These are phyloP conservation scores for Acronicta alni DNA, from an alignment of 2,888 invertebrate species.

Conservation along the genomic window DNA sequence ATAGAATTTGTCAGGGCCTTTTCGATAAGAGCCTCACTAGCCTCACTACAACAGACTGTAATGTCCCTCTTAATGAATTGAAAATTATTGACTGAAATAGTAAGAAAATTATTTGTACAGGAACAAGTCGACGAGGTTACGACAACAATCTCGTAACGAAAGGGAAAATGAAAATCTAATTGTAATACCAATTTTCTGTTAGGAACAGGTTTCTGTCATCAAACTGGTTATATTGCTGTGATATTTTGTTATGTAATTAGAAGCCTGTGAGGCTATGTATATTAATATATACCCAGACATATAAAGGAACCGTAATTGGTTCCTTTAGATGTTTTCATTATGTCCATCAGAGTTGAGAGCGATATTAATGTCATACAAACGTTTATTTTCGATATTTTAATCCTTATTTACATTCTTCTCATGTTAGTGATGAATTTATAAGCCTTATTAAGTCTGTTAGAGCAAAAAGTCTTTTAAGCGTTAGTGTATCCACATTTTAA, in stretches of 20 bases:
- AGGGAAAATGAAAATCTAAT: slow-evolving; percentile 44
- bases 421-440: background rate
- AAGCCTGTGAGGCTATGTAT: background rate
- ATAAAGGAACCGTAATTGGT: no score
- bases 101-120: slow-evolving; percentile 33
- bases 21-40: slow-evolving; percentile 52
- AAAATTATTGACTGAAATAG: slow-evolving; percentile 40
- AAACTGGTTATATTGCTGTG: background rate
- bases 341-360: no score
- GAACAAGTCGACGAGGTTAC: slow-evolving; percentile 2
- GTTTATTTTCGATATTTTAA: background rate
- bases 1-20: slow-evolving; percentile 63
- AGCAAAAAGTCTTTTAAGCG: background rate
- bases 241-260: slow-evolving; percentile 2
- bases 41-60: slow-evolving; percentile 44
- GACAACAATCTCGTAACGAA: slow-evolving; percentile 9
- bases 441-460: background rate
- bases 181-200: slow-evolving; percentile 15
- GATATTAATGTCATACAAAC: no score
- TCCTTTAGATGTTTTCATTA: no score
- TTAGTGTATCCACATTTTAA: slow-evolving; percentile 4
- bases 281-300: no score
- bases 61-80: slow-evolving; percentile 50
- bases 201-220: slow-evolving; percentile 7
- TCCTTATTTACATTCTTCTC: background rate